A percentile compares a stretch with the other conserved stretches of the same genome.
Conservation (phyloP, 2,888 invertebrate species). For the Papilio elwesi region DNA sequence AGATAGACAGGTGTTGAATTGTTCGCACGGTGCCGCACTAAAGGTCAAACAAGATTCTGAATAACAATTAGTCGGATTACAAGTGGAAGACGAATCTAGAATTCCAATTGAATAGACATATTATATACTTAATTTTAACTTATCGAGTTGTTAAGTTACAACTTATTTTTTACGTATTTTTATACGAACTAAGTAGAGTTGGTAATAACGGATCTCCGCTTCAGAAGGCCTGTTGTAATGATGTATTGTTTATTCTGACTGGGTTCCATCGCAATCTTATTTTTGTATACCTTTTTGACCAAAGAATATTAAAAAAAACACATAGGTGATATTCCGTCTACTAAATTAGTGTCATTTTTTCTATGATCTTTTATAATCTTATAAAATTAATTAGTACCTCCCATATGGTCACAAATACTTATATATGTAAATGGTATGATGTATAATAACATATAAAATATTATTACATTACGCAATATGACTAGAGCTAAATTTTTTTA, state of each 20-base stretch:
- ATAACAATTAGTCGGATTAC: conserved; percentile 34
- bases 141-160: background rate
- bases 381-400: too few relatives aligned
- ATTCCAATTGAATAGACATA: background rate
- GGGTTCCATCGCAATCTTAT: background rate
- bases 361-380: too few relatives aligned
- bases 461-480: too few relatives aligned
- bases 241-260: conserved; percentile 9
- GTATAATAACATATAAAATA: too few relatives aligned
- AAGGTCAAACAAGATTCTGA: conserved; percentile 32
- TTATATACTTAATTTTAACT: background rate
- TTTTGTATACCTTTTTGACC: background rate
- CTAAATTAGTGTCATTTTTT: too few relatives aligned
- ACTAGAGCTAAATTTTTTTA: background rate
- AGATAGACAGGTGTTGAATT: conserved; percentile 26
- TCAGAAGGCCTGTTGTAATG: conserved; percentile 5
- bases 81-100: conserved; percentile 21
- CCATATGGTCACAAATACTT: too few relatives aligned
- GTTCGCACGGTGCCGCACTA: background rate
- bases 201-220: conserved; percentile 16
- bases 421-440: too few relatives aligned
- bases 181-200: background rate
- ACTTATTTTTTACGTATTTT: background rate
- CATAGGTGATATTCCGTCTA: too few relatives aligned
- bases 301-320: too few relatives aligned